Evolutionary conservation across 2,888 invertebrate genomes (phyloP).

Genomic region (Tiliacea aurago): DNA sequence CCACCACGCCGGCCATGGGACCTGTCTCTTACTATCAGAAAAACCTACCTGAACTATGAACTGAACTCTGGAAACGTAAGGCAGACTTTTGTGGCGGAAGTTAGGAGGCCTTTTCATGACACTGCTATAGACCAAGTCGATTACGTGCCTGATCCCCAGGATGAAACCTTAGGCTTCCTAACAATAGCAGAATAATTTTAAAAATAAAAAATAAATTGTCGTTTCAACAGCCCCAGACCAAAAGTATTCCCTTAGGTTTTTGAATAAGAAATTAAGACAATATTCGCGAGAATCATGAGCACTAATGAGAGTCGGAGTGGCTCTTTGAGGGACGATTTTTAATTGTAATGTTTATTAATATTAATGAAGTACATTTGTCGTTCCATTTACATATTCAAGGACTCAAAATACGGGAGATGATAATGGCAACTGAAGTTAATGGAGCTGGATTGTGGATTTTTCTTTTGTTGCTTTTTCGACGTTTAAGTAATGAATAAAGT

Average conservation of each 20-base stretch:
- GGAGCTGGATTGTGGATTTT: not conserved
- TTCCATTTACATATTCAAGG: slow-evolving; percentile 55
- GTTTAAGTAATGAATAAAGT: not conserved
- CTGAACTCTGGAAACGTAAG: not conserved
- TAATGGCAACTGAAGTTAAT: slow-evolving; percentile 19
- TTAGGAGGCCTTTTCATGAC: not conserved
- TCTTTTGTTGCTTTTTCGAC: not conserved
- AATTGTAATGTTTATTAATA: slow-evolving; percentile 64
- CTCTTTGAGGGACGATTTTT: slow-evolving; percentile 47
- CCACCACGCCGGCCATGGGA: not conserved
- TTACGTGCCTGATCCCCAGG: not conserved
- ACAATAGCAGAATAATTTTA: not conserved
- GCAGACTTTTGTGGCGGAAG: not conserved
- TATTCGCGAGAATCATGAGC: slow-evolving; percentile 27
- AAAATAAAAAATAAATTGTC: no score
- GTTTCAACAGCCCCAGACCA: not conserved
- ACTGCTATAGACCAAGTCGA: not conserved
- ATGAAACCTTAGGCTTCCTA: not conserved
- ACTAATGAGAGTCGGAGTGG: slow-evolving; percentile 40
- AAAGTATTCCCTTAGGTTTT: slow-evolving; percentile 1
- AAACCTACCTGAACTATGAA: not conserved
- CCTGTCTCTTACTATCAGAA: not conserved
- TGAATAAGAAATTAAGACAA: slow-evolving; percentile 42
- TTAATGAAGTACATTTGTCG: slow-evolving; percentile 59
- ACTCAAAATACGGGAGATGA: slow-evolving; percentile 11